These are phyloP conservation scores for Pachycephus smyrnensis DNA, from an alignment of 2,888 invertebrate species.

Conservation along the genomic window DNA sequence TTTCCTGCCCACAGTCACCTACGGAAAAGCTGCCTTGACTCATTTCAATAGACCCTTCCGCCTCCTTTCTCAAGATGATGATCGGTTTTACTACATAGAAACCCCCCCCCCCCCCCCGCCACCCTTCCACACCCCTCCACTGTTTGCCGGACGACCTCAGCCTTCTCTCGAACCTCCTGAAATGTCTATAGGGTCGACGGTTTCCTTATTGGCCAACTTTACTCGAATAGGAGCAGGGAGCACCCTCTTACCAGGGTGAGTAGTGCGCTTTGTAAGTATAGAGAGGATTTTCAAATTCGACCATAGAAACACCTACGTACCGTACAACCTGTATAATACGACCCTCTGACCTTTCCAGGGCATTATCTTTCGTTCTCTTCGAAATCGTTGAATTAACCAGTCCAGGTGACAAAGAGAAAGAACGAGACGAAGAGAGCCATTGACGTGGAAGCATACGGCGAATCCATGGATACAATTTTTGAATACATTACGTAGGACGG, in stretches of 20 bases:
- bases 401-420: neutral
- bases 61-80: constrained; percentile 29
- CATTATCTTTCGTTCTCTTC: neutral
- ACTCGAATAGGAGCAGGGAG: neutral
- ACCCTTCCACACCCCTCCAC: too few relatives aligned
- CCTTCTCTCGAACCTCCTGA: neutral
- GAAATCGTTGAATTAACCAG: neutral
- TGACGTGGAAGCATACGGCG: neutral
- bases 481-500: neutral
- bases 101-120: too few relatives aligned
- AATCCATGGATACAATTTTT: neutral
- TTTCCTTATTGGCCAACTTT: neutral
- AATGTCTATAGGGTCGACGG: neutral
- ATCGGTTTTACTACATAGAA: constrained; percentile 18
- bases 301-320: neutral
- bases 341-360: neutral
- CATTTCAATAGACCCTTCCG: constrained; percentile 29
- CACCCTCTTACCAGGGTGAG: neutral
- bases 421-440: neutral
- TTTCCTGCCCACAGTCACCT: constrained; percentile 9
- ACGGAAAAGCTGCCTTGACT: constrained; percentile 28
- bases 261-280: neutral
- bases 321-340: neutral
- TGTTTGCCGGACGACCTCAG: neutral
- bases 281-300: neutral